These are phyloP conservation scores for Callospermophilus lateralis DNA, from an alignment of 2,113 vertebrate species.

Conservation along the genomic window DNA sequence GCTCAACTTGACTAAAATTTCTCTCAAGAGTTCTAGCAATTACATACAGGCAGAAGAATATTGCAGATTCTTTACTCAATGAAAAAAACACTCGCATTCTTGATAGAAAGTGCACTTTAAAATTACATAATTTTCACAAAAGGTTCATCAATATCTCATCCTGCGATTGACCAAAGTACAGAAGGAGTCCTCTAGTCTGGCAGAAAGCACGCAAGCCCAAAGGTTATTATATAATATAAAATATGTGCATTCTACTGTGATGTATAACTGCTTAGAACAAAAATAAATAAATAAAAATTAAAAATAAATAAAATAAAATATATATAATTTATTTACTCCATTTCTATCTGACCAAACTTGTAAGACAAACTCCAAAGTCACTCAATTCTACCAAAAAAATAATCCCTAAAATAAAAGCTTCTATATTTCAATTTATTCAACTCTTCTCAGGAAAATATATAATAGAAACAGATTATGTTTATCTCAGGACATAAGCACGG, in stretches of 20 bases:
- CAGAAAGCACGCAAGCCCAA: constrained; percentile 19
- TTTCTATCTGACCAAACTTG: constrained; percentile 10
- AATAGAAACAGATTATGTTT: constrained; percentile 64
- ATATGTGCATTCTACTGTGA: not conserved
- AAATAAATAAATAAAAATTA: too few species aligned
- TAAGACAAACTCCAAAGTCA: constrained; percentile 10
- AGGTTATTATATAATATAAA: not conserved
- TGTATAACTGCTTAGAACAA: too few species aligned
- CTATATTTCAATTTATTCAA: constrained; percentile 43
- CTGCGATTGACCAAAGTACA: constrained; percentile 24
- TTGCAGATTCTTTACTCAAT: not conserved
- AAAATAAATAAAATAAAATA: too few species aligned
- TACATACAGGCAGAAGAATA: constrained; percentile 5
- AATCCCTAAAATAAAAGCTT: constrained; percentile 20
- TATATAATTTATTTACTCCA: constrained; percentile 15
- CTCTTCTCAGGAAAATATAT: constrained; percentile 59
- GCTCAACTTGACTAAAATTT: constrained; percentile 12
- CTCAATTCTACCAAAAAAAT: not conserved
- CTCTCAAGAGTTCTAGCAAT: constrained; percentile 26
- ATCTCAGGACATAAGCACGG: constrained; percentile 36
- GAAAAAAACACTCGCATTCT: not conserved
- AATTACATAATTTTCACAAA: constrained; percentile 53
- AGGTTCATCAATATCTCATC: constrained; percentile 16
- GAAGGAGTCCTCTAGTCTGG: not conserved
- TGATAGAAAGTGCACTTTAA: constrained; percentile 40